Base-by-base conservation (phyloP, 2,888 invertebrate genomes). In the Euclidia mi region DNA sequence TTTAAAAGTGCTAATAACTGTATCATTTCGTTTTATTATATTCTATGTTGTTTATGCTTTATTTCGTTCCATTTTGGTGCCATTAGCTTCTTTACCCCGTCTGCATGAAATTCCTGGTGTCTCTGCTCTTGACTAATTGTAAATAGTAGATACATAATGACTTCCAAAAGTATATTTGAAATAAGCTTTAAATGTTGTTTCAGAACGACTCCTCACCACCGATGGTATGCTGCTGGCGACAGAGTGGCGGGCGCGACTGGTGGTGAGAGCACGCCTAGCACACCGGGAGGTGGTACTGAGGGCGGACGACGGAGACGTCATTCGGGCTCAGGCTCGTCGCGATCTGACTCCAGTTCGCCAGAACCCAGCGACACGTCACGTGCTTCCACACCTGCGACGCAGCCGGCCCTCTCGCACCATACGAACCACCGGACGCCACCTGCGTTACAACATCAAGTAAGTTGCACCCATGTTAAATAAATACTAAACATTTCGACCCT, bases 351-450 rank as follows among this genome's bases (percentile, higher is more conserved):
- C 66, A 95, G 94, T 78, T 96, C 96, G 63, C 95, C 96, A 55
- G 96, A 95, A 74, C 93, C 93, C 68, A 95, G 95, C 77, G 92
- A 93, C 78, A 95, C 95, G 47, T 95, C 95, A 66, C 91, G 96
- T 66, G 95, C 96, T 50, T 95, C 96, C 71, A 95, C 95, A 87
- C 84, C 95, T 79, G 84, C 95, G 84, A 75, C 95, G 91, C 85
- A 91, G 87, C 69, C 87, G 81, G 76, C 90, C 84, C 78, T 79
- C 65, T 77, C 84, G 32, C 84, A 85, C 68, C 87, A 86, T 76
- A 68, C 79, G 59, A 85, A 85, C 74, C 85, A 87, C 60, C 86
- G 90, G 53, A 85, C 87, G 47, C 86, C 87, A 49, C 84, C 85
- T 47, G 66, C 78, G 11, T 69, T 78, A 38, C 82, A 84, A 62